Evolutionary conservation across 2,113 vertebrate genomes (phyloP).

Genomic region (Aptenodytes patagonicus): DNA sequence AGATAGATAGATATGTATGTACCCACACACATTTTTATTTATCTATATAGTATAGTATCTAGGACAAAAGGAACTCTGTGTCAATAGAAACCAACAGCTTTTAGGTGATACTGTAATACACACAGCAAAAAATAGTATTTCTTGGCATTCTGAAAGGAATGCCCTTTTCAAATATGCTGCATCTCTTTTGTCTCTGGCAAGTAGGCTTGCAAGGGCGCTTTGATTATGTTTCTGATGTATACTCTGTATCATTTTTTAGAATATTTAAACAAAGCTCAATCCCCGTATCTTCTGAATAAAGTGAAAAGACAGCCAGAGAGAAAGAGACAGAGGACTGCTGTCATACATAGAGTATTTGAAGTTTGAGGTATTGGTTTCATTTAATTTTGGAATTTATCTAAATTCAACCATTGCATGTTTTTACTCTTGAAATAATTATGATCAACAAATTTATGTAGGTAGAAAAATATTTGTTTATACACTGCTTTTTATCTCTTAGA

Average conservation of each 20-base stretch:
- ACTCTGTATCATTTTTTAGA: neutral
- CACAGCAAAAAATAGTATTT: neutral
- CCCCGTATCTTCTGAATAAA: neutral
- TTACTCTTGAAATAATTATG: neutral
- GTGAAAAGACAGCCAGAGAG: neutral
- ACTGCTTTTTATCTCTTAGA: neutral
- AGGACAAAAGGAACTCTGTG: neutral
- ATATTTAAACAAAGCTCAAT: neutral
- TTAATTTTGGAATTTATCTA: neutral
- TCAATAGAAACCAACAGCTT: neutral
- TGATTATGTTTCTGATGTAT: neutral
- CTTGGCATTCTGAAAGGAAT: slow-evolving; percentile 8
- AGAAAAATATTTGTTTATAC: neutral
- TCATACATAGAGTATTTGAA: neutral
- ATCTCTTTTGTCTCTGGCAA: slow-evolving; percentile 28
- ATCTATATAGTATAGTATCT: neutral
- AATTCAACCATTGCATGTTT: neutral
- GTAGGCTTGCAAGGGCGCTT: neutral
- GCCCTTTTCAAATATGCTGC: neutral
- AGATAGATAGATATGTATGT: neutral
- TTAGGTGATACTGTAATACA: neutral
- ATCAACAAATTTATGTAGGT: neutral
- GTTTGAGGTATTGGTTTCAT: neutral
- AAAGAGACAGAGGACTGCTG: neutral
- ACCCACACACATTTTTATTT: neutral